Percentiles rank a stretch among this genome's conserved stretches.
These are phyloP conservation scores for Pteropus alecto DNA, from an alignment of 2,113 vertebrate species.

Conservation along the genomic window DNA sequence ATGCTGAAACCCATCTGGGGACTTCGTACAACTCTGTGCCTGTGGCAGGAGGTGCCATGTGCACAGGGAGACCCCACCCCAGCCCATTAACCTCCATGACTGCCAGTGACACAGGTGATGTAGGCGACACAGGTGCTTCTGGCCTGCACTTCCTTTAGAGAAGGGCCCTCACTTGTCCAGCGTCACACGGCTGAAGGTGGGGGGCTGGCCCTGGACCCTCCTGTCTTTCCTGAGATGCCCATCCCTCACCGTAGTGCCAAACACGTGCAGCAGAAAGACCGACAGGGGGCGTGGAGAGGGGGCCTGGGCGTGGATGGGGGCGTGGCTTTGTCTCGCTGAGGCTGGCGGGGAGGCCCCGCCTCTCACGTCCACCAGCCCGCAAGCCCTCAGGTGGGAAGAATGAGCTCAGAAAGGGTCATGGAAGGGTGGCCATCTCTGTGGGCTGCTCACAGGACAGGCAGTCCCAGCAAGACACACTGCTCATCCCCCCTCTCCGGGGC, in stretches of 20 bases:
- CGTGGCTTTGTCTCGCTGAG: neutral
- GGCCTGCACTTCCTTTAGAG: neutral
- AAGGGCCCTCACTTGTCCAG: neutral
- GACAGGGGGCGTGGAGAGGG: neutral
- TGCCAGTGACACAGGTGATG: fast-evolving
- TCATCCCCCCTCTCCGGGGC: neutral
- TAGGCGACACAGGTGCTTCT: fast-evolving
- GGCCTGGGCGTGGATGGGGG: neutral
- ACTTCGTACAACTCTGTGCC: fast-evolving
- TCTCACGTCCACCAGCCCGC: too few species aligned
- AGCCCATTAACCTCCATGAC: fast-evolving
- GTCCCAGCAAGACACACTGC: fast-evolving
- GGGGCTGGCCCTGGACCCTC: fast-evolving
- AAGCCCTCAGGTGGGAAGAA: neutral
- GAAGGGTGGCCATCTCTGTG: neutral
- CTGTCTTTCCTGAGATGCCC: too few species aligned
- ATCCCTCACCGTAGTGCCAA: neutral
- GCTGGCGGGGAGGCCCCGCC: neutral
- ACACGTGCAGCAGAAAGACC: neutral
- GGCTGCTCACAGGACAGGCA: neutral
- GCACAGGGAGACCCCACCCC: neutral
- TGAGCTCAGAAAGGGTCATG: neutral
- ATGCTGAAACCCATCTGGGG: neutral
- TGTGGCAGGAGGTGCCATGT: fast-evolving
- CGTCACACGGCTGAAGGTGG: neutral